phyloP scores from a whole-genome alignment of 2,797 vertebrate species.

The Muscicapa striata region DNA sequence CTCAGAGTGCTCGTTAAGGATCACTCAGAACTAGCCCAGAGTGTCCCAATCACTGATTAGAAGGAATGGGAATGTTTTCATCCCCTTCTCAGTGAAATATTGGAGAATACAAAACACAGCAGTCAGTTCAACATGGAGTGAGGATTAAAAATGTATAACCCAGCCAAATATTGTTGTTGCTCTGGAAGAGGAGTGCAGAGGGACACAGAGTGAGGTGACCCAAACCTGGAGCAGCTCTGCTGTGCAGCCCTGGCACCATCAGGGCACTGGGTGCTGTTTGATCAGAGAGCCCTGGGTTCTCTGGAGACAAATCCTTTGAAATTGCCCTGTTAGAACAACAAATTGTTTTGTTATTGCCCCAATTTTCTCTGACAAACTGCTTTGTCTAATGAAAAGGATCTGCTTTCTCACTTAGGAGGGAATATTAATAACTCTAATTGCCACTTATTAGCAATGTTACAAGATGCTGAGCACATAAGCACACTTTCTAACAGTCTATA shows the following conservation, averaged over 20 bases:
- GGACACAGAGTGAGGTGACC: background rate
- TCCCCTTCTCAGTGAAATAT: background rate
- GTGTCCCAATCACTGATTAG: background rate
- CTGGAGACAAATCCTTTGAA: background rate
- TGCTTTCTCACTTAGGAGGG: background rate
- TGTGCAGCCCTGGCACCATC: rapidly evolving
- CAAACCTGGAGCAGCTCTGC: background rate
- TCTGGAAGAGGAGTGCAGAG: background rate
- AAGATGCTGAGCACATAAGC: constrained; percentile 37
- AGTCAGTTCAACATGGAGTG: rapidly evolving
- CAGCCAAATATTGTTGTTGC: background rate
- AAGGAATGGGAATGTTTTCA: background rate
- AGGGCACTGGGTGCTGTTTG: background rate
- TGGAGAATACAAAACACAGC: background rate
- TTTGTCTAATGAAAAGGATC: background rate
- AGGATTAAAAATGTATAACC: no score
- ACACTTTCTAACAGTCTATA: background rate
- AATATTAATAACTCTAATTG: constrained; percentile 48
- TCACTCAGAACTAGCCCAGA: background rate
- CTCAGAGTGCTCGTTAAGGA: background rate
- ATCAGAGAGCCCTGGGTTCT: background rate
- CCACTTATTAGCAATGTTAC: constrained; percentile 43
- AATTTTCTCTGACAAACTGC: constrained; percentile 1
- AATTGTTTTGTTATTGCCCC: background rate
- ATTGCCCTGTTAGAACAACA: background rate